Base-by-base conservation (phyloP, 2,797 vertebrate species). In the Tangara arthus region DNA sequence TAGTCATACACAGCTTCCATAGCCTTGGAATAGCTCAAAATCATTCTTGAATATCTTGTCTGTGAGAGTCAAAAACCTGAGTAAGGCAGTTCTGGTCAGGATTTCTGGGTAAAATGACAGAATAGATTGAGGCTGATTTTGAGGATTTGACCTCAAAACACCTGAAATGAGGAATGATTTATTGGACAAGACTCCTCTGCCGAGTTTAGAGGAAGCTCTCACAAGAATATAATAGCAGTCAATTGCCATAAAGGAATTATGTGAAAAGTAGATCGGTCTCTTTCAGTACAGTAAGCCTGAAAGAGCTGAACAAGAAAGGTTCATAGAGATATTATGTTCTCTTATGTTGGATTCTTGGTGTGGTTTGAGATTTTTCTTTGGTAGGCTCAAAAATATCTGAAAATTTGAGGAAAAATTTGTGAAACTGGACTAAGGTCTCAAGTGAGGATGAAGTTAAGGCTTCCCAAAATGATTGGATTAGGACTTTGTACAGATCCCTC, bases 51-150 rank as follows among this genome's bases (percentile, higher is more conserved):
- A 30, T 86, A 70, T 75, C 64, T 80, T 68, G 39, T 72, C 71
- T 73, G 22, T 35, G 28, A 63, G 42, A 77, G 44, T 70, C 26
- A 80, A 81, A 83, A 89, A 82, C 76, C 71, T 69, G 37, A 93
- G 34, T 56, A 28, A 91, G 30, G 49, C 30, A 77, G 30, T 65
- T 88, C 72, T 86, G 42, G 46, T 71, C 65, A 90, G 57, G 46
- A 46, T 88, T 89, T 90, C 44, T 78, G 78, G 65, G 65, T 60
- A 86, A 96, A 95, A 93, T 86, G 77, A 83, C 65, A 95, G n/a
- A 81, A 88, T 50, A 50, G 41, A 91, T 91, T 88, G 90, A 81
- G 80, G 77, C 53, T 42, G 66, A 6, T 83, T 91, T 94, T 78
- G 77, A 85, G 49, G 30, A 68, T 90, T 78, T 91, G 80, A 88